phyloP scores from a whole-genome alignment of 2,113 vertebrate species.

The Terrapene triunguis region DNA sequence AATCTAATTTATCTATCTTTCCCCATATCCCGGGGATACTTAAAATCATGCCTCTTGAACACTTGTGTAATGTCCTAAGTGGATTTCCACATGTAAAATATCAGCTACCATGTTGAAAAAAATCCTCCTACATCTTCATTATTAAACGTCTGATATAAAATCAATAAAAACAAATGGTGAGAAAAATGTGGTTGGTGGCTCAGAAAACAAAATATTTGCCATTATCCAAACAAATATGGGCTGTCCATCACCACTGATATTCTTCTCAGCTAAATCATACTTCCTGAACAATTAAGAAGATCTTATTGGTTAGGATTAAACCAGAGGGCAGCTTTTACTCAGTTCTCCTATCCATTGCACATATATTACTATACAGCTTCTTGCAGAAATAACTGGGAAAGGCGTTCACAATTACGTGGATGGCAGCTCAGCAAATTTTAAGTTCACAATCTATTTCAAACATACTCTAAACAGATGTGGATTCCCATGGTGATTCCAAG shows the following conservation, averaged over 20 bases:
- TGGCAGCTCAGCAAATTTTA: not conserved
- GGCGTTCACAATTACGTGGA: not conserved
- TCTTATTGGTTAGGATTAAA: not conserved
- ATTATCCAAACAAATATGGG: not conserved
- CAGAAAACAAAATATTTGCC: not conserved
- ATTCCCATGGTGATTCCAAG: not conserved
- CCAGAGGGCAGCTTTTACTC: not conserved
- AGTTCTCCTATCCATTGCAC: not conserved
- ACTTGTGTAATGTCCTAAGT: not conserved
- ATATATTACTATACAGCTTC: not conserved
- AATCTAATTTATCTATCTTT: not conserved
- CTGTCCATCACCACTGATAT: not conserved
- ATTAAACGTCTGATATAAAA: not conserved
- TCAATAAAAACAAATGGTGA: not conserved
- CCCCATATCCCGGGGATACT: not conserved
- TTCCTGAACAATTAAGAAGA: not conserved
- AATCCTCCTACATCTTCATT: not conserved
- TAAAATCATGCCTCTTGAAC: not conserved
- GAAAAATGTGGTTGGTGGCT: not conserved
- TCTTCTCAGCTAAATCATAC: not conserved
- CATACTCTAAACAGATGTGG: not conserved
- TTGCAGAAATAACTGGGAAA: not conserved
- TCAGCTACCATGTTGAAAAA: not conserved
- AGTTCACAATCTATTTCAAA: slow-evolving; percentile 25
- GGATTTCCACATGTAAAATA: not conserved